phyloP scores from a whole-genome alignment of 2,888 invertebrate species.

The Teinopalpus imperialis region DNA sequence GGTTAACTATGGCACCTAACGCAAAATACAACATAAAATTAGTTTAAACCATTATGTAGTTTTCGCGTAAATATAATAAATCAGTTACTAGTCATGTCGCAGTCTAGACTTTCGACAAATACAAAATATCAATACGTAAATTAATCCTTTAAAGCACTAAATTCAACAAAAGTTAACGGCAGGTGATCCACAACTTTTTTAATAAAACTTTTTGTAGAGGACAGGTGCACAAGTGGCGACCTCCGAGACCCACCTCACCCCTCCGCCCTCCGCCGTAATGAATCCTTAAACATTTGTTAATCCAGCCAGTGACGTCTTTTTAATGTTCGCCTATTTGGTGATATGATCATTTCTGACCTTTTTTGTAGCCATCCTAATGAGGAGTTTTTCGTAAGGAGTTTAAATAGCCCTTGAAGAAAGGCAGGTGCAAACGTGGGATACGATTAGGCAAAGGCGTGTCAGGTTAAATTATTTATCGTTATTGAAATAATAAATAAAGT shows the following conservation, averaged over 20 bases:
- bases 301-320: constrained; percentile 54
- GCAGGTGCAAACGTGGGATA: constrained; percentile 15
- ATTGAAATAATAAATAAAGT: too few species aligned
- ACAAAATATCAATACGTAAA: constrained; percentile 4
- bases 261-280: constrained; percentile 38
- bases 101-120: constrained; percentile 5
- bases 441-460: too few species aligned
- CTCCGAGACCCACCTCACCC: background rate
- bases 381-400: constrained; percentile 15
- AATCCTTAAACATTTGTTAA: constrained; percentile 67
- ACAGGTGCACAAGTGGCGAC: constrained; percentile 19
- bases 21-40: too few species aligned
- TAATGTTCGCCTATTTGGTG: constrained; percentile 57
- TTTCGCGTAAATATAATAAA: too few species aligned
- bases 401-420: background rate
- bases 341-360: constrained; percentile 37
- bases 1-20: too few species aligned
- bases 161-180: constrained; percentile 12
- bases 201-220: constrained; percentile 24
- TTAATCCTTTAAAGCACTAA: constrained; percentile 1
- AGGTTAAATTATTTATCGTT: constrained; percentile 2
- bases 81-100: background rate
- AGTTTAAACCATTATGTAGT: too few species aligned
- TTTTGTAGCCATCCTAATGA: constrained; percentile 26
- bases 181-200: constrained; percentile 25